Conservation (phyloP, 2,797 vertebrate species). For the Pogoniulus pusillus region DNA sequence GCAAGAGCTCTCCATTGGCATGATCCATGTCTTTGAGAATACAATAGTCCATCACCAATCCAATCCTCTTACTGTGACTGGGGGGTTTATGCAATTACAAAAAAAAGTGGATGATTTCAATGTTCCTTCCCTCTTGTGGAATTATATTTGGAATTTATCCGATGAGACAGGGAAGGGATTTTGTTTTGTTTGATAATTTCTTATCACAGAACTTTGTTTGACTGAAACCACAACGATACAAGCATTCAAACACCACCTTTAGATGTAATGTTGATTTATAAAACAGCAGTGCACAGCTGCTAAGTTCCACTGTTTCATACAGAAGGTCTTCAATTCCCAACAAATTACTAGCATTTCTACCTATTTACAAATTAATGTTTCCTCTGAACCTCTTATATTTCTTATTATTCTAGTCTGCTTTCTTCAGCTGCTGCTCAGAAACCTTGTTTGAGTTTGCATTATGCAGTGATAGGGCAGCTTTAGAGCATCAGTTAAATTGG, state of each 20-base stretch:
- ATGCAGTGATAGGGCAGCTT: conserved; percentile 54
- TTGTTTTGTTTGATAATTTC: conserved; percentile 76
- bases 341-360: conserved; percentile 72
- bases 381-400: conserved; percentile 56
- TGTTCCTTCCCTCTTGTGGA: conserved; percentile 68
- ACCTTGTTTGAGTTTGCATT: conserved; percentile 39
- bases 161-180: conserved; percentile 51
- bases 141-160: conserved; percentile 72
- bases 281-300: conserved; percentile 72
- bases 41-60: conserved; percentile 65
- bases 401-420: conserved; percentile 72
- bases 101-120: conserved; percentile 69
- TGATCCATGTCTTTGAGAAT: conserved; percentile 62
- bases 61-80: conserved; percentile 66
- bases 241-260: conserved; percentile 73
- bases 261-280: conserved; percentile 75
- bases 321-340: conserved; percentile 74
- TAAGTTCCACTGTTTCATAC: conserved; percentile 63
- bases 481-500: conserved; percentile 77
- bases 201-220: conserved; percentile 75
- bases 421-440: conserved; percentile 66
- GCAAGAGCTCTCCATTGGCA: conserved; percentile 46
- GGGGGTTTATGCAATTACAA: conserved; percentile 72
- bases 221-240: conserved; percentile 71
- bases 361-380: conserved; percentile 78